Conservation (phyloP, 2,888 invertebrate species). For the Atethmia centrago region DNA sequence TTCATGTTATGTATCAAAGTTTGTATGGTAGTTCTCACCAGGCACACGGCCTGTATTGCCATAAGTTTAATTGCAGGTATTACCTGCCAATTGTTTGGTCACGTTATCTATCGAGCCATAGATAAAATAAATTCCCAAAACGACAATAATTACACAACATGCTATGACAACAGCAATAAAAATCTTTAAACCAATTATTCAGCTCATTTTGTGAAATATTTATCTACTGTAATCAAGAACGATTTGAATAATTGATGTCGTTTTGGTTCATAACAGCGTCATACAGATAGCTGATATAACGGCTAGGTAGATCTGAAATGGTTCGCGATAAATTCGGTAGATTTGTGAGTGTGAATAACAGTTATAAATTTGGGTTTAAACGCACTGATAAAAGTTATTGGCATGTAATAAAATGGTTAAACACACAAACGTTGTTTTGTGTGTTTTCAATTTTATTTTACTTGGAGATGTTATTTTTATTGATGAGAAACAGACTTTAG, state of each 20-base stretch:
- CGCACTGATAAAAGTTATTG: conserved; percentile 42
- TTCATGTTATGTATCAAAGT: too few species aligned
- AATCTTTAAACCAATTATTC: conserved; percentile 19
- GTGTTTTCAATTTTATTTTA: conserved; percentile 37
- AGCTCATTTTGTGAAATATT: conserved; percentile 20
- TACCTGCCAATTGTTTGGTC: background rate
- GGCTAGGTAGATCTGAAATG: conserved; percentile 5
- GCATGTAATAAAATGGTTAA: conserved; percentile 40
- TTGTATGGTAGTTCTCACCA: too few species aligned
- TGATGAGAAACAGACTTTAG: background rate
- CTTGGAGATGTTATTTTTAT: conserved; percentile 17
- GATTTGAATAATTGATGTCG: conserved; percentile 48
- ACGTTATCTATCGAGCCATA: background rate
- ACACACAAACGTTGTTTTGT: conserved; percentile 1
- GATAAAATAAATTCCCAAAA: conserved; percentile 23
- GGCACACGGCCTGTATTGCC: too few species aligned
- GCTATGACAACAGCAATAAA: conserved; percentile 12
- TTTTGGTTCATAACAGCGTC: conserved; percentile 8
- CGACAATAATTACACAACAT: conserved; percentile 3
- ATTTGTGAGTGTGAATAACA: conserved; percentile 23
- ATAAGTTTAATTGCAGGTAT: background rate
- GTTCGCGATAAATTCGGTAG: conserved; percentile 16
- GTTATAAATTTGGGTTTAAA: conserved; percentile 38
- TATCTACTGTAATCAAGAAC: conserved; percentile 35
- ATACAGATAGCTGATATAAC: conserved; percentile 21